Base-by-base conservation (phyloP, 2,113 vertebrate species). In the Aegotheles bennettii region DNA sequence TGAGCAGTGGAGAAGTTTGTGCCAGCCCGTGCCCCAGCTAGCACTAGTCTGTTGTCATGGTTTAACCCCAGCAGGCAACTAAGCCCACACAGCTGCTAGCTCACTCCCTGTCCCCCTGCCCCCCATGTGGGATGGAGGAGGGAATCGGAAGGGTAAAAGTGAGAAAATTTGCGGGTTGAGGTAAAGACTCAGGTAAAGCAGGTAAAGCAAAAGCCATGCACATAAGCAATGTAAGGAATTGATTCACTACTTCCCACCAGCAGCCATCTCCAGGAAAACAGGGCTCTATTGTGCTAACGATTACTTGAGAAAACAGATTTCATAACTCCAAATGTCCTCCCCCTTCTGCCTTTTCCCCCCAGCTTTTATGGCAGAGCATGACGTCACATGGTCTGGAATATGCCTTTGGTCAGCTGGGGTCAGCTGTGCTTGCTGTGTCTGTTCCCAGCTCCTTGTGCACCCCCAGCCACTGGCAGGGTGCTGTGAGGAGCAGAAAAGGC, bases 391-490 rank as follows among this genome's bases (percentile, higher is more conserved):
- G 26, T 51, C 1, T 35, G 53, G 23, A 7, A 24, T 67, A 61
- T 14, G 40, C 35, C 18, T 83, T 43, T 33, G 17, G 31, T 67
- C 10, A 50, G 7, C 9, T 74, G 60, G 33, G 19, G 12, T 73
- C 48, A 59, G 19, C 23, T 51, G 0, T 82, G 25, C 25, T 29
- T 5, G 12, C 38, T 42, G 10, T 59, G 12, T 64, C 12, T 16
- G 33, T 9, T 59, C 35, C 11, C 26, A 35, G 1, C 24, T 13
- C 6, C 24, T 68, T 31, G 15, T 68, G 31, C 25, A 69, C 6
- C 11, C 10, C 20, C 0, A 40, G 18, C 16, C 2, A 0, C 10
- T 67, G 31, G 7, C 40, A 7, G 28, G 17, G 7, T 14, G 16
- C 3, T 2, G 15, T 71, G 47, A 69, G 59, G 16, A 57, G 17